A percentile compares a stretch with the other conserved stretches of the same genome.
Conservation (phyloP, 2,797 vertebrate genomes). For the Platyrinchus mystaceus region DNA sequence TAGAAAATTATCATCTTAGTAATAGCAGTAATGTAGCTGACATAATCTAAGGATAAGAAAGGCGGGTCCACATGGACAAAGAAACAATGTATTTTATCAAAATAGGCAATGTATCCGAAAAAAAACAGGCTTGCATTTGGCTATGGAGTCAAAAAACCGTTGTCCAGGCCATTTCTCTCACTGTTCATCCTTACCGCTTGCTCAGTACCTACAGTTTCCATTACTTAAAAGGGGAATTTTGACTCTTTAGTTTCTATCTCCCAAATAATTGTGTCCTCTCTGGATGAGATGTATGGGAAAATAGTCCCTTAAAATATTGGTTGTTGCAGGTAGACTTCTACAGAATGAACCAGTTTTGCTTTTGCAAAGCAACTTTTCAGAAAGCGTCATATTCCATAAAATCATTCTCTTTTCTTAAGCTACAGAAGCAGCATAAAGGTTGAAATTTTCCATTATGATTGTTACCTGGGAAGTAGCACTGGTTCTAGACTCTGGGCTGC, state of each 20-base stretch:
- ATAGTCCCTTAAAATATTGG: conserved; percentile 34
- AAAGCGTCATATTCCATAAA: conserved; percentile 63
- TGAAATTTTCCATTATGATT: conserved; percentile 81
- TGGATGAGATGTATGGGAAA: conserved; percentile 11
- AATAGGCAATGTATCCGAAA: not conserved
- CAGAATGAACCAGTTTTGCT: conserved; percentile 67
- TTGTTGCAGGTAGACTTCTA: conserved; percentile 49
- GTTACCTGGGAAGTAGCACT: conserved; percentile 85
- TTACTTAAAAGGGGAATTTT: not conserved
- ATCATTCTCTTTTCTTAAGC: conserved; percentile 85
- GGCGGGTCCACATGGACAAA: not conserved
- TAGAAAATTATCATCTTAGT: not conserved
- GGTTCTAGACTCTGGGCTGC: conserved; percentile 86
- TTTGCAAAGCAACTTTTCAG: conserved; percentile 70
- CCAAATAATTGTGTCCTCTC: not conserved
- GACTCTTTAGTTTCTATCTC: not conserved
- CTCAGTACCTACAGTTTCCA: not conserved
- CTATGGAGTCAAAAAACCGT: not conserved
- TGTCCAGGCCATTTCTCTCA: not conserved
- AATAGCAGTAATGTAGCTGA: not conserved
- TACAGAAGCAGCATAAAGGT: conserved; percentile 84
- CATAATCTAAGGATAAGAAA: not conserved
- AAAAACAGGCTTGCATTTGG: not conserved
- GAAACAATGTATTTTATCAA: not conserved
- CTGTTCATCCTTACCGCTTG: not conserved